phyloP scores from a whole-genome alignment of 2,797 vertebrate genomes.

The Chrosomus eos region DNA sequence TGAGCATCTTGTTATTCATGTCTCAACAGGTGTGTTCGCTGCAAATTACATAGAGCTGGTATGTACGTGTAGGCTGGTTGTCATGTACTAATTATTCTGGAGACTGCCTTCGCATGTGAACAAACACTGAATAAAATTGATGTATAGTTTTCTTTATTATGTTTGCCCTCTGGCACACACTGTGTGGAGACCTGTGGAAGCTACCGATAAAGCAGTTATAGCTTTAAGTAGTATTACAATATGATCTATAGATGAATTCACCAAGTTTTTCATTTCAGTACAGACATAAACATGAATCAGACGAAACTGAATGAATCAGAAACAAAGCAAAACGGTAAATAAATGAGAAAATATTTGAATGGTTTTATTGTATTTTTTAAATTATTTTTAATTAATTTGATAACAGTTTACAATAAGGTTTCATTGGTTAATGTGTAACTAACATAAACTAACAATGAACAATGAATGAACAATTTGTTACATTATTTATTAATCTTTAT shows the following conservation, averaged over 20 bases:
- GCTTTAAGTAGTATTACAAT: neutral
- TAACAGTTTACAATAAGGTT: too few relatives aligned
- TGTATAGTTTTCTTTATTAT: slow-evolving; percentile 13
- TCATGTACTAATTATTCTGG: slow-evolving; percentile 38
- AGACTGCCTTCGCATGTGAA: slow-evolving; percentile 48
- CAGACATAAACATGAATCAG: neutral
- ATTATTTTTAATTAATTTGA: too few relatives aligned
- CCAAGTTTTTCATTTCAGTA: neutral
- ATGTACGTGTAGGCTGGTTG: slow-evolving; percentile 50
- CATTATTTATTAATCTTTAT: too few relatives aligned
- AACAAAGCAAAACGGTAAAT: neutral
- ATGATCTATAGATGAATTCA: neutral
- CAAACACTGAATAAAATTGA: slow-evolving; percentile 26
- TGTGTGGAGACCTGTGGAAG: neutral
- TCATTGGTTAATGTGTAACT: too few relatives aligned
- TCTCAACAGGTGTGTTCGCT: slow-evolving; percentile 76
- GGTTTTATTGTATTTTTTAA: neutral
- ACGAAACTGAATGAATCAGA: neutral
- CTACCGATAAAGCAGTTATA: neutral
- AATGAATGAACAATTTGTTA: too few relatives aligned
- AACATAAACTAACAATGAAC: too few relatives aligned
- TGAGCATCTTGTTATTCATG: slow-evolving; percentile 79
- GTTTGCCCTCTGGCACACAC: neutral
- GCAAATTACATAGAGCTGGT: slow-evolving; percentile 61
- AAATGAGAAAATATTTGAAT: neutral